Percentiles rank a stretch among this genome's conserved stretches.
These are phyloP conservation scores for Melipona bicolor DNA, from an alignment of 2,888 invertebrate genomes.

Conservation along the genomic window DNA sequence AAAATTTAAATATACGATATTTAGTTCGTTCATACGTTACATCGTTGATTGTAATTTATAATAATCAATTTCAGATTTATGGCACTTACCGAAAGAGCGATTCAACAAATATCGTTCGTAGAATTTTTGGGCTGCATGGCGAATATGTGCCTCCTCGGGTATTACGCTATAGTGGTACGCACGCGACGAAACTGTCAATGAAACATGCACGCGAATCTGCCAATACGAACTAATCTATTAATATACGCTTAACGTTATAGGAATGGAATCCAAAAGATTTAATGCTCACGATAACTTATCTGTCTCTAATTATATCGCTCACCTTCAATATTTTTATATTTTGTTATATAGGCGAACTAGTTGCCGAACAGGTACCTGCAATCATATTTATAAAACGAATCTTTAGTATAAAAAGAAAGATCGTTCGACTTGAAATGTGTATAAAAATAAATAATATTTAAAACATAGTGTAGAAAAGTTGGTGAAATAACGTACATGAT, in stretches of 20 bases:
- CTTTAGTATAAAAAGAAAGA: neutral
- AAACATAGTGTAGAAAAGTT: slow-evolving; percentile 62
- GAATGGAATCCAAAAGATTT: slow-evolving; percentile 48
- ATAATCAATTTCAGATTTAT: slow-evolving; percentile 39
- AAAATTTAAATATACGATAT: neutral
- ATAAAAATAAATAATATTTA: neutral
- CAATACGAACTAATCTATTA: neutral
- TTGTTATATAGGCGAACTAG: slow-evolving; percentile 68
- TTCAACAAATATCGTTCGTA: slow-evolving; percentile 75
- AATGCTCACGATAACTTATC: slow-evolving; percentile 36
- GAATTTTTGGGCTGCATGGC: slow-evolving; percentile 77
- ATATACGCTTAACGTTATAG: slow-evolving; percentile 40
- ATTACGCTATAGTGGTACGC: slow-evolving; percentile 76
- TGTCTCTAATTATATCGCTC: slow-evolving; percentile 46
- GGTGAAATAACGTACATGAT: slow-evolving; percentile 68
- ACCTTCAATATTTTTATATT: slow-evolving; percentile 66
- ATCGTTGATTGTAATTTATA: neutral
- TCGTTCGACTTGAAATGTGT: neutral
- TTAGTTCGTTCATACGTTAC: neutral
- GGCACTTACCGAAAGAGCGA: slow-evolving; percentile 26
- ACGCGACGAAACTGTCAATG: neutral
- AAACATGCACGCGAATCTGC: neutral
- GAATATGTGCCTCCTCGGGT: slow-evolving; percentile 77
- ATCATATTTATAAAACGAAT: neutral
- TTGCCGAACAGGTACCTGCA: slow-evolving; percentile 59